Evolutionary conservation across 35 echinoderm and acorn worm genomes (phyloP), one percentile per base, ranked within the genome.

Genomic region (Holothuria glaberrima): DNA sequence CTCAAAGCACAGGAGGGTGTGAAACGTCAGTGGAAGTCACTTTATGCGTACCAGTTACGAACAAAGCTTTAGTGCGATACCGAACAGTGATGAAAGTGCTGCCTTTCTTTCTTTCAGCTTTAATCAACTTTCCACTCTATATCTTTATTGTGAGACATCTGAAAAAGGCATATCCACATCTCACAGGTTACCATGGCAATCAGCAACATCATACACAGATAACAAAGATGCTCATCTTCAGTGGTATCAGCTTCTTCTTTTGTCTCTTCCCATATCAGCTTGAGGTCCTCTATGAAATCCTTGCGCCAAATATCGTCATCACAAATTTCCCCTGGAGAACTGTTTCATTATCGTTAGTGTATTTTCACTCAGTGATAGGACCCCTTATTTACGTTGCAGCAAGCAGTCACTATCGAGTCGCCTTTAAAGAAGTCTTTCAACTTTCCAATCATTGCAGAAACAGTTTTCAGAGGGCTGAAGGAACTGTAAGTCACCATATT

Each of bases 181-280:
- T 54, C 41, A 78, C 6, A 52, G 35, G 66, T 69, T 84, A 56
- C 59, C 66, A 69, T 29, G 58, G 28, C 59, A 59, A 16, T 31
- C 80, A 84, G 3, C 54, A 61, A 33, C 52, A 84, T 0, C 24
- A 30, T 25, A 59, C 61, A 32, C 80, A 61, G 59, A 84, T 84
- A 17, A 84, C 80, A 33, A 58, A 58, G 22, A 84, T 57, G 56
- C 34, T 84, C 38, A 7, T 84, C 80, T 61, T 84, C 19, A 61
- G 54, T 62, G 80, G 80, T 58, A 16, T 38, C 30, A 30, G 52
- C 26, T 84, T 84, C 20, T 84, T 84, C 80, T 5, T 60, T 33
- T 84, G 80, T 33, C 80, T 84, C 12, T 29, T 84, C 46, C 80
- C 80, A 18, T 84, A 84, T 54, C 80, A 84, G 4, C 58, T 84